These are phyloP conservation scores for Anser cygnoides DNA, from an alignment of 2,113 vertebrate species.

Conservation along the genomic window DNA sequence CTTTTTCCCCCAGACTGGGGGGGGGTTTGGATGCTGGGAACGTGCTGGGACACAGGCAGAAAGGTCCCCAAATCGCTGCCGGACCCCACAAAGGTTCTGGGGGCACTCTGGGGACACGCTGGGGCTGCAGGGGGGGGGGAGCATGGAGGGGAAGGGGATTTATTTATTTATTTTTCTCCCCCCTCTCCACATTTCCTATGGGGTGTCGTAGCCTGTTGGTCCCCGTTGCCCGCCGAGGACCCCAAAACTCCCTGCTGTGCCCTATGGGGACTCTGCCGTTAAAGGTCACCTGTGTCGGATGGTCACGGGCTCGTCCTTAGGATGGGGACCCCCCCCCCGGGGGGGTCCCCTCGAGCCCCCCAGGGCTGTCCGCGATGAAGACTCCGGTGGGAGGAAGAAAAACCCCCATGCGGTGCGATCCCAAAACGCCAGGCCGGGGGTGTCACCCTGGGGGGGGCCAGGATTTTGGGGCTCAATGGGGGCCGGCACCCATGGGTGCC, in stretches of 20 bases:
- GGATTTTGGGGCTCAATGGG: rapidly evolving
- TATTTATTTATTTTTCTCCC: too few species aligned
- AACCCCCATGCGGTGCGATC: too few species aligned
- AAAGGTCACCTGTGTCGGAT: slow-evolving; percentile 83
- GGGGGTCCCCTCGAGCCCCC: not conserved
- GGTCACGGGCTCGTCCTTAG: slow-evolving; percentile 1
- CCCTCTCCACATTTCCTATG: not conserved
- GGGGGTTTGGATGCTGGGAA: not conserved
- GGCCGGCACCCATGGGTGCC: not conserved
- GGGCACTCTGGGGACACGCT: not conserved
- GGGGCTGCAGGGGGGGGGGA: not conserved
- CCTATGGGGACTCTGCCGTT: slow-evolving; percentile 75
- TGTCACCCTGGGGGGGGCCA: too few species aligned
- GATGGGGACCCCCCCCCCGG: not conserved
- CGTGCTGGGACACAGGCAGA: too few species aligned
- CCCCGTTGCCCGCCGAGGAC: not conserved
- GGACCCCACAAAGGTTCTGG: not conserved
- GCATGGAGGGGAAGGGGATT: not conserved
- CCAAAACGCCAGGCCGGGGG: not conserved
- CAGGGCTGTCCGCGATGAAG: not conserved
- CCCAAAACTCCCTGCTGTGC: not conserved
- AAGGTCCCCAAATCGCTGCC: not conserved
- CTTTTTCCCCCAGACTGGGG: not conserved
- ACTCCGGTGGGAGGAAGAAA: not conserved
- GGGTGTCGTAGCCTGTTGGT: not conserved